Conservation (phyloP, 2,797 vertebrate species). For the Gallirallus australis region DNA sequence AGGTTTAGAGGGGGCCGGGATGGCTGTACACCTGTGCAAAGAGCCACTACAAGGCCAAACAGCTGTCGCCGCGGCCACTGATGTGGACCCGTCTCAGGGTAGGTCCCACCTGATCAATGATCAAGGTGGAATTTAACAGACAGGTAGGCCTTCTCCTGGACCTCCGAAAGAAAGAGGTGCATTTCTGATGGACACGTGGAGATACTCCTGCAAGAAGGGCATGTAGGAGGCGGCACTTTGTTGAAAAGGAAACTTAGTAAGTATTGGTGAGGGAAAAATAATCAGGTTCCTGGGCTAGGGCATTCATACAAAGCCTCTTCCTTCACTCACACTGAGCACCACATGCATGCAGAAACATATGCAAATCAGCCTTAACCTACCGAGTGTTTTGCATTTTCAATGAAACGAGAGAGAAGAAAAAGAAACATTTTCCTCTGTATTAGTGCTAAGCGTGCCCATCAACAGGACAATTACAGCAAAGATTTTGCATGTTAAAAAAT, state of each 20-base stretch:
- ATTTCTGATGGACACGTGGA: neutral
- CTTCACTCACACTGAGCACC: neutral
- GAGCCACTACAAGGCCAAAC: neutral
- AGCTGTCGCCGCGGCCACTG: neutral
- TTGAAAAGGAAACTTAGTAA: neutral
- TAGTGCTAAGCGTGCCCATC: neutral
- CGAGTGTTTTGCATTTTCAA: neutral
- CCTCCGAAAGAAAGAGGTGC: neutral
- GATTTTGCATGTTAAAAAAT: neutral
- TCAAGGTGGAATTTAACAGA: neutral
- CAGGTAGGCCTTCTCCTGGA: neutral
- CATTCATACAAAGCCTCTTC: neutral
- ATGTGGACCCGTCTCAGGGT: neutral
- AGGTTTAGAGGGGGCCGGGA: neutral
- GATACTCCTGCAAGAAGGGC: neutral
- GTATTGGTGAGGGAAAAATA: neutral
- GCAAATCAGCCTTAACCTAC: neutral
- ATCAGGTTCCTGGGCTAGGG: neutral
- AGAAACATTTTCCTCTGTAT: constrained; percentile 8
- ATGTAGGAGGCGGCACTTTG: neutral
- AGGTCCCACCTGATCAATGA: rapidly evolving
- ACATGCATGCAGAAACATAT: neutral
- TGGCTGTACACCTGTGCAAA: neutral
- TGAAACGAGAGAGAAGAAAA: neutral
- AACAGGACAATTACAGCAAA: neutral